phyloP scores from a whole-genome alignment of 2,113 vertebrate genomes.

The Mandrillus leucophaeus region DNA sequence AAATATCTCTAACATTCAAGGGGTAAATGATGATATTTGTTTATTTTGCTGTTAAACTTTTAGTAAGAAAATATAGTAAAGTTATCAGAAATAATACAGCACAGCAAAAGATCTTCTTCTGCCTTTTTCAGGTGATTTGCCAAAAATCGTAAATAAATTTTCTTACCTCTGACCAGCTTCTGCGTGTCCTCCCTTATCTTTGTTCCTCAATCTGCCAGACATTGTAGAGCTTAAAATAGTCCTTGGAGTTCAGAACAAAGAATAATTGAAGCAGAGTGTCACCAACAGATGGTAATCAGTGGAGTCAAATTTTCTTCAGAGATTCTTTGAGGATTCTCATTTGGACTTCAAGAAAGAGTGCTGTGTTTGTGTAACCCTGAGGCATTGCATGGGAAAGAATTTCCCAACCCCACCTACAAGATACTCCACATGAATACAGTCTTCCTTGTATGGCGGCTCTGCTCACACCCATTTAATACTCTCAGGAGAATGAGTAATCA shows the following conservation, averaged over 20 bases:
- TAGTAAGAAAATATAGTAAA: not conserved
- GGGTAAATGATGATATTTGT: not conserved
- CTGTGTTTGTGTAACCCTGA: not conserved
- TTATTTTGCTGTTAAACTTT: not conserved
- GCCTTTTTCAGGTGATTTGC: not conserved
- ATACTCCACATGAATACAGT: not conserved
- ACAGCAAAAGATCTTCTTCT: not conserved
- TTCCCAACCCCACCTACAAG: constrained; percentile 32
- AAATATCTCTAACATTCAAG: not conserved
- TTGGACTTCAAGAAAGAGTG: not conserved
- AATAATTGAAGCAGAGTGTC: not conserved
- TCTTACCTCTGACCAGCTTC: constrained; percentile 63
- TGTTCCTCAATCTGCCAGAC: constrained; percentile 31
- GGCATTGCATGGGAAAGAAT: not conserved
- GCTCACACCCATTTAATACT: constrained; percentile 45
- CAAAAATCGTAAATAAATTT: not conserved
- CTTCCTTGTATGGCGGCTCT: not conserved
- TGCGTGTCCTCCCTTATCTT: not conserved
- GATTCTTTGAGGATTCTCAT: not conserved
- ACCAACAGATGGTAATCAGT: not conserved
- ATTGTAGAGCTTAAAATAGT: not conserved
- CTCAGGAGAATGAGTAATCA: constrained; percentile 27
- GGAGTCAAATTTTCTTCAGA: not conserved
- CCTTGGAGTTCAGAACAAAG: not conserved
- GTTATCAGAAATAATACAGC: not conserved